These are phyloP conservation scores for Dendrocopos noguchii DNA, from an alignment of 2,113 vertebrate species.

Conservation along the genomic window DNA sequence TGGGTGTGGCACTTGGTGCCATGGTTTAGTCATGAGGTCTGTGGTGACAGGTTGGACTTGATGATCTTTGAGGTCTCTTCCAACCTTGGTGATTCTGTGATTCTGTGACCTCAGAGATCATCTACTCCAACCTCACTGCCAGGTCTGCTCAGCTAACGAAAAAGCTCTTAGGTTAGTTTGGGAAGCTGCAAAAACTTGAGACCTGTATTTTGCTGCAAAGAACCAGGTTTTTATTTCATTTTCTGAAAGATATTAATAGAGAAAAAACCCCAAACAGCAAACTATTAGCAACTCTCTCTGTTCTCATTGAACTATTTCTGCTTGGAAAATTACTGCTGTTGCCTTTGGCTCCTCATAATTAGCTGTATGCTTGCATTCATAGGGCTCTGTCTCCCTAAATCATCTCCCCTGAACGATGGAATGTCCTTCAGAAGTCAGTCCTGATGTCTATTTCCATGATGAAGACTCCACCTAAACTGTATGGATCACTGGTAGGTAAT, in stretches of 20 bases:
- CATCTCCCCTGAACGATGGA: background rate
- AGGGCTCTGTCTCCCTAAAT: background rate
- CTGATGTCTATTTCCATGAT: background rate
- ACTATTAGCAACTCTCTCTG: background rate
- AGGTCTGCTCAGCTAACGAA: background rate
- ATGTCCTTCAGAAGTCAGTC: background rate
- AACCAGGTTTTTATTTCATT: background rate
- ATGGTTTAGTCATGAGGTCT: too few relatives aligned
- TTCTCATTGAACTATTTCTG: background rate
- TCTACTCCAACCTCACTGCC: too few relatives aligned
- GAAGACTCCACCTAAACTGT: background rate
- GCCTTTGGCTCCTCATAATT: background rate
- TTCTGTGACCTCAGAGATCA: too few relatives aligned
- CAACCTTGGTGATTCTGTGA: too few relatives aligned
- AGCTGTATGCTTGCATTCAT: background rate
- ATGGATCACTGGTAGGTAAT: background rate
- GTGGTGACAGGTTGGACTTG: too few relatives aligned
- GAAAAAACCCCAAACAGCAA: background rate
- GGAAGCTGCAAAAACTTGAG: background rate
- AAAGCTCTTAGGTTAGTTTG: background rate
- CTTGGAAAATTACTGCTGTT: background rate
- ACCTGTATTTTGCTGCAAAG: background rate
- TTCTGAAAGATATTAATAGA: background rate
- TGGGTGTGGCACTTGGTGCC: too few relatives aligned
- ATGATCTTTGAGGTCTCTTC: too few relatives aligned